Conservation (phyloP, 2,797 vertebrate species). For the Aratinga solstitialis region DNA sequence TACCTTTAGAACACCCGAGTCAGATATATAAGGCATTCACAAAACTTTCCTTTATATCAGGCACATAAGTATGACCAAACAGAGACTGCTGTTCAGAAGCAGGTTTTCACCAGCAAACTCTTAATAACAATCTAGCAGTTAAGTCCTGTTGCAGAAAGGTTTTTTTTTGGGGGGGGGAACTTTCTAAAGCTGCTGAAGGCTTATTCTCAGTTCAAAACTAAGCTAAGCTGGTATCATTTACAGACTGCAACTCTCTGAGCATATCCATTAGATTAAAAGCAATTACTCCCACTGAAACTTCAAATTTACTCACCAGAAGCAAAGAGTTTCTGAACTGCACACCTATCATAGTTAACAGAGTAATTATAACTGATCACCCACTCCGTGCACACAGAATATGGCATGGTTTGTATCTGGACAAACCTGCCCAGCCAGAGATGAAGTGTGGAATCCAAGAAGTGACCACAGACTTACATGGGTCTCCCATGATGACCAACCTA, state of each 20-base stretch:
- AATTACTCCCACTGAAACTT: not conserved
- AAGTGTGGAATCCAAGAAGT: not conserved
- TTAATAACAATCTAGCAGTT: not conserved
- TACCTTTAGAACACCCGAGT: not conserved
- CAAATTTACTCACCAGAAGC: not conserved
- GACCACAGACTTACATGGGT: not conserved
- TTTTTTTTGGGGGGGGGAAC: not conserved
- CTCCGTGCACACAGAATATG: not conserved
- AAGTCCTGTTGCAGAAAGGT: not conserved
- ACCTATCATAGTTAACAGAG: not conserved
- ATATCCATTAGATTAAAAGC: not conserved
- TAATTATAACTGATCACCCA: not conserved
- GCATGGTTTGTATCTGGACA: not conserved
- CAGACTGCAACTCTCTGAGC: not conserved
- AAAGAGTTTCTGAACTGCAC: not conserved
- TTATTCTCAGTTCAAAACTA: not conserved
- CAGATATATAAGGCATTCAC: not conserved
- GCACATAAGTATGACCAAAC: not conserved
- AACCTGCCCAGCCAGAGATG: not conserved
- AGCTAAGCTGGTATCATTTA: not conserved
- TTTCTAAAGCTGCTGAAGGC: not conserved
- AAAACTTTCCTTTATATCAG: not conserved
- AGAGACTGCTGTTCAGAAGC: not conserved
- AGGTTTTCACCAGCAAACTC: not conserved
- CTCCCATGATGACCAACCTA: not conserved